Percentiles rank a stretch among this genome's conserved stretches.
phyloP scores from a whole-genome alignment of 2,797 vertebrate genomes.

The Callimico goeldii region DNA sequence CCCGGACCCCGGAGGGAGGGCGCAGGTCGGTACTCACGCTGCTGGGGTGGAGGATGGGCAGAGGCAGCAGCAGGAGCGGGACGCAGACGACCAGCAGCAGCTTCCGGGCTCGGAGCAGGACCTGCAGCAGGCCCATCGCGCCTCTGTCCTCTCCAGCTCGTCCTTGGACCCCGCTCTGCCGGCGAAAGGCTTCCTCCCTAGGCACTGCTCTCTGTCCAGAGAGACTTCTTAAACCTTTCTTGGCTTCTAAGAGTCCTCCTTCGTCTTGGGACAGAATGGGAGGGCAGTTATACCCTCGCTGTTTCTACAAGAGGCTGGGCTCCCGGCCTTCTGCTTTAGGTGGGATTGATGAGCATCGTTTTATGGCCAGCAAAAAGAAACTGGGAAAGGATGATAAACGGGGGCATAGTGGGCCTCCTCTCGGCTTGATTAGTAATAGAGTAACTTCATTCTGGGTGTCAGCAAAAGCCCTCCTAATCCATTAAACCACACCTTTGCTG shows the following conservation, averaged over 20 bases:
- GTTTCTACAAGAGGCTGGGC: conserved; percentile 8
- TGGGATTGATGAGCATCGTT: conserved; percentile 74
- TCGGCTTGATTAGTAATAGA: conserved; percentile 31
- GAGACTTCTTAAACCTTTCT: conserved; percentile 27
- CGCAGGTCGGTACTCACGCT: conserved; percentile 91
- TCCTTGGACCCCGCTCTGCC: neutral
- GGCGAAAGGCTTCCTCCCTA: neutral
- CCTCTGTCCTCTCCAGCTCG: neutral
- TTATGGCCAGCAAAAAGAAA: conserved; percentile 59
- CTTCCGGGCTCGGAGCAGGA: conserved; percentile 92
- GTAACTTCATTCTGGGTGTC: conserved; percentile 32
- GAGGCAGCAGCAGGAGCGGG: conserved; percentile 93
- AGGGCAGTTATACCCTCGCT: neutral
- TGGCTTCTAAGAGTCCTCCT: conserved; percentile 51
- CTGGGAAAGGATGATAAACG: neutral
- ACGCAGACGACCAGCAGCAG: conserved; percentile 92
- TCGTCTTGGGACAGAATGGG: conserved; percentile 36
- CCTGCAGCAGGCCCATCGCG: conserved; percentile 90
- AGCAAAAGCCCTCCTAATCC: conserved; percentile 26
- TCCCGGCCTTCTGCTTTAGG: conserved; percentile 73
- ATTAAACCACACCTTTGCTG: neutral
- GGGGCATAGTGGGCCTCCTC: conserved; percentile 70
- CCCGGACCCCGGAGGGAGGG: neutral
- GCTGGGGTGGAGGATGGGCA: conserved; percentile 93
- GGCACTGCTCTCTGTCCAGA: neutral